These are phyloP conservation scores for Gerris lacustris DNA, from an alignment of 2,888 invertebrate species.

Conservation along the genomic window DNA sequence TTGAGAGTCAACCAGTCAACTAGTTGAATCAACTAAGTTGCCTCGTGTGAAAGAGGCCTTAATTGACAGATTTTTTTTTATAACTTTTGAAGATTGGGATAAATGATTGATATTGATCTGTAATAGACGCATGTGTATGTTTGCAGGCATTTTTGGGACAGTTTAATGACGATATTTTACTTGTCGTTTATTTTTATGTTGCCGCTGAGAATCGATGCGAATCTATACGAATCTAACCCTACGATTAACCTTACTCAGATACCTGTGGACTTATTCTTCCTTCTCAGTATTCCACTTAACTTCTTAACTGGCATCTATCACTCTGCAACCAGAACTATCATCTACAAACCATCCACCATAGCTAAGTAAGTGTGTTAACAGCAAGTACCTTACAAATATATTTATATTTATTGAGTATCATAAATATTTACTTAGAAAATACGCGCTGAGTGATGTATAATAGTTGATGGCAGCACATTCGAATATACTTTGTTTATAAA, in stretches of 20 bases:
- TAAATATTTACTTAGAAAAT: no score
- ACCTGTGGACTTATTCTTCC: neutral
- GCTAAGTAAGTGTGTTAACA: neutral
- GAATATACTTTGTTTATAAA: no score
- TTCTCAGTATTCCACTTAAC: neutral
- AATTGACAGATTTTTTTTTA: no score
- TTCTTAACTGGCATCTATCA: neutral
- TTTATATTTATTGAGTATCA: no score
- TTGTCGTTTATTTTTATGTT: neutral
- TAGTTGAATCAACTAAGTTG: no score
- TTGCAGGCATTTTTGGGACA: neutral
- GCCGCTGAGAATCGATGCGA: neutral
- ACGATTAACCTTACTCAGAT: neutral
- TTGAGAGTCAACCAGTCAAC: no score
- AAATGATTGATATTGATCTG: neutral
- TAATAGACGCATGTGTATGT: neutral
- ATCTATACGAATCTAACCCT: neutral
- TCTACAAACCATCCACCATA: neutral
- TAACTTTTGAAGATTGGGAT: no score
- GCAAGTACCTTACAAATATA: no score
- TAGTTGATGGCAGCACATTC: no score
- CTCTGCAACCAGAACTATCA: neutral
- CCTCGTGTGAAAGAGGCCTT: no score
- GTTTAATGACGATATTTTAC: neutral
- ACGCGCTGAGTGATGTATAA: no score